Conservation (phyloP, 64 coral and sea anemone species). For the Montipora cactus region DNA sequence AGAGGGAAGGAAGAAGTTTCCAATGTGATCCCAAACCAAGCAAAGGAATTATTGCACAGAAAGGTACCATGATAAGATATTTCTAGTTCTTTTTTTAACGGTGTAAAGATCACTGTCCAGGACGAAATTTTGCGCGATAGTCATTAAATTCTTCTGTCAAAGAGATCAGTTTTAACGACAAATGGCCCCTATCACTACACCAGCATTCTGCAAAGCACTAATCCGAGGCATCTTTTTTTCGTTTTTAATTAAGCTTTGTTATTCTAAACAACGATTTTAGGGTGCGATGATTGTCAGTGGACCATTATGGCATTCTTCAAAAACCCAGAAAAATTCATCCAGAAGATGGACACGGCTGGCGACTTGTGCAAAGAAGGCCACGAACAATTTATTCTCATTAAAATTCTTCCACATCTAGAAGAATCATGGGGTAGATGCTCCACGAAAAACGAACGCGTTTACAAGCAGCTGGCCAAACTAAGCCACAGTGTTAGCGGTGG, state of each 20-base stretch:
- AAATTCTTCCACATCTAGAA: slow-evolving; percentile 19
- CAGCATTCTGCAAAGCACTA: too few relatives aligned
- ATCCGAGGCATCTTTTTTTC: too few relatives aligned
- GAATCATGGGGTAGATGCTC: not conserved
- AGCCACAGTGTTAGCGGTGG: not conserved
- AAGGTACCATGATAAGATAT: not conserved
- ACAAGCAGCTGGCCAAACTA: not conserved
- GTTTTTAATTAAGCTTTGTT: too few relatives aligned
- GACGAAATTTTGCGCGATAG: too few relatives aligned
- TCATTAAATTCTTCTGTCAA: too few relatives aligned
- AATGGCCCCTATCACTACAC: too few relatives aligned
- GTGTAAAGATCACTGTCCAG: too few relatives aligned
- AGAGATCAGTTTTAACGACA: too few relatives aligned
- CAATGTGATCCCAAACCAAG: not conserved
- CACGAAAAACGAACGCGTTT: not conserved
- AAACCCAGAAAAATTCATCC: not conserved
- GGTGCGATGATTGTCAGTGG: not conserved
- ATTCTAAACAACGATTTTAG: not conserved
- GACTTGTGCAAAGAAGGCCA: not conserved
- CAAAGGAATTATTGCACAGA: not conserved
- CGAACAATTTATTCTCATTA: not conserved
- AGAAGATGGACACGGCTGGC: not conserved
- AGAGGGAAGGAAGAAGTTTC: not conserved
- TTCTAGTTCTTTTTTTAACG: too few relatives aligned
- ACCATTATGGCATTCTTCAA: slow-evolving; percentile 2